Conservation (phyloP, 2,888 invertebrate genomes). For the Chrysolina americana region DNA sequence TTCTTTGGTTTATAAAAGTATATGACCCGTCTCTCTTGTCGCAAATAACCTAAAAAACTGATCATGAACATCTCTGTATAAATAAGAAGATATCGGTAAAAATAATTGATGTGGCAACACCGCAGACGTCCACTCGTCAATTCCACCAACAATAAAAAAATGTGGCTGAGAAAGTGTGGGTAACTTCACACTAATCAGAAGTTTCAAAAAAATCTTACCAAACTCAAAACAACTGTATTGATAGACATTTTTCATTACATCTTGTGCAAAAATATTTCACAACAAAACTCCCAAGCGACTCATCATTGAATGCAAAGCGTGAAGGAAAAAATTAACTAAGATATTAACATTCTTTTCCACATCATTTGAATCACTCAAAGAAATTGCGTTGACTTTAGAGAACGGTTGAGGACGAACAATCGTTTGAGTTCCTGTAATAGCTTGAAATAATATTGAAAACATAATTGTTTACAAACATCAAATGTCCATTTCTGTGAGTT, state of each 20-base stretch:
- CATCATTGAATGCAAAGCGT: neutral
- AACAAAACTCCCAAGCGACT: neutral
- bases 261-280: neutral
- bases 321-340: neutral
- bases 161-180: no score
- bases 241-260: neutral
- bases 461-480: conserved; percentile 18
- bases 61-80: no score
- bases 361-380: neutral
- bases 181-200: no score
- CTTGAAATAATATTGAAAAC: neutral
- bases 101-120: no score
- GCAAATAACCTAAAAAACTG: no score
- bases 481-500: neutral
- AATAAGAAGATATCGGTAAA: no score
- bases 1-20: no score
- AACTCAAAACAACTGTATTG: no score
- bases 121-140: no score
- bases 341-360: neutral
- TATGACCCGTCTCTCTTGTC: no score
- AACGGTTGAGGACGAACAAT: neutral
- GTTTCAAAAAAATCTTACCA: no score
- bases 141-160: no score
- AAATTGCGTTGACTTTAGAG: neutral
- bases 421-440: neutral